Evolutionary conservation across 1,140 invertebrate genomes (phyloP).

Genomic region (Psix sp.): DNA sequence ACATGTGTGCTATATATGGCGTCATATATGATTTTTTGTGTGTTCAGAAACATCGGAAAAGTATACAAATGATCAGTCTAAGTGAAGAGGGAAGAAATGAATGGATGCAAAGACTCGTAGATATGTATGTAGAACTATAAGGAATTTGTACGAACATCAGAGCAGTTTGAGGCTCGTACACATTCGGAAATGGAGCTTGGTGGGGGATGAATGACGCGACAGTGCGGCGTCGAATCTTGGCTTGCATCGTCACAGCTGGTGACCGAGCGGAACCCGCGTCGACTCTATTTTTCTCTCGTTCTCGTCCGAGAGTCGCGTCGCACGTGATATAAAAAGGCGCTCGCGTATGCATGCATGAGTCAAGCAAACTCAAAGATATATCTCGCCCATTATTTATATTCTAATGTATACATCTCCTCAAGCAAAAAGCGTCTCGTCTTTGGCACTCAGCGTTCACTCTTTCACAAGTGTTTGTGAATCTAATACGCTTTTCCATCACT

Average conservation of each 20-base stretch:
- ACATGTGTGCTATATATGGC: too few species aligned
- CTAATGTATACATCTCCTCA: slow-evolving; percentile 20
- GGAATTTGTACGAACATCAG: not conserved
- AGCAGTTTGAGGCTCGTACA: slow-evolving; percentile 3
- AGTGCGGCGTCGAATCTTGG: slow-evolving; percentile 63
- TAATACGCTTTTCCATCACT: too few species aligned
- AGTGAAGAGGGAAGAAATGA: too few species aligned
- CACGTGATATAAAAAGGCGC: slow-evolving; percentile 50
- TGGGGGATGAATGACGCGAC: slow-evolving; percentile 59
- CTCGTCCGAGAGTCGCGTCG: slow-evolving; percentile 44
- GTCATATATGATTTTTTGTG: too few species aligned
- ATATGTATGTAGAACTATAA: not conserved
- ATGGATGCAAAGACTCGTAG: too few species aligned
- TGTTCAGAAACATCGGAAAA: too few species aligned
- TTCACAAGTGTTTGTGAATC: too few species aligned
- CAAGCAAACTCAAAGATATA: slow-evolving; percentile 30
- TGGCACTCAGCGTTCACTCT: too few species aligned
- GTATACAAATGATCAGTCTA: too few species aligned
- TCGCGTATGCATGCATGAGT: slow-evolving; percentile 37
- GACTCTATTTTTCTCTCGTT: slow-evolving; percentile 60
- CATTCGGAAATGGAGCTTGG: slow-evolving; percentile 28
- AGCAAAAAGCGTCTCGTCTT: too few species aligned
- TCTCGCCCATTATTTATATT: slow-evolving; percentile 35
- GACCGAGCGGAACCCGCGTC: slow-evolving; percentile 59
- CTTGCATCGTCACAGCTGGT: slow-evolving; percentile 67